Evolutionary conservation across 35 echinoderm and acorn worm species (phyloP).

Genomic region (Apostichopus californicus): DNA sequence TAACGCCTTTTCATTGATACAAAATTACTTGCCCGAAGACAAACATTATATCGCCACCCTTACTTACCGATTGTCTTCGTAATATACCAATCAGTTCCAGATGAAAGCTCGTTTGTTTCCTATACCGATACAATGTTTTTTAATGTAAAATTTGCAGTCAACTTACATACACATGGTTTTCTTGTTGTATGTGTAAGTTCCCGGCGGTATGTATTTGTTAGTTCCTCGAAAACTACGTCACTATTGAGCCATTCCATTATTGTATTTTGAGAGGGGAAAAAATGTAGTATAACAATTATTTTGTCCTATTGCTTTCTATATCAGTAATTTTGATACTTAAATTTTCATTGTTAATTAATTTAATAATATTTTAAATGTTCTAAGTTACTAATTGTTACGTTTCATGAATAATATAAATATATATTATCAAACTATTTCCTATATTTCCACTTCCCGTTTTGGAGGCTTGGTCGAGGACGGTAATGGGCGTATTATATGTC

Average conservation of each 20-base stretch:
- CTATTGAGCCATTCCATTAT: not conserved
- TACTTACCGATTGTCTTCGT: not conserved
- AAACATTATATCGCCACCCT: not conserved
- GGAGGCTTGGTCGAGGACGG: conserved; percentile 28
- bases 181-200: not conserved
- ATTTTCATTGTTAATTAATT: not conserved
- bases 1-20: not conserved
- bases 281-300: not conserved
- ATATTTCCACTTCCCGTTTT: not conserved
- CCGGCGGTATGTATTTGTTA: not conserved
- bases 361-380: not conserved
- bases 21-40: not conserved
- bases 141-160: not conserved
- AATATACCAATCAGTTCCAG: not conserved
- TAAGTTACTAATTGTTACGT: too few species aligned
- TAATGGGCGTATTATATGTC: conserved; percentile 25
- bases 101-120: not conserved
- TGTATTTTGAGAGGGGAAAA: not conserved
- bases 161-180: not conserved
- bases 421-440: not conserved
- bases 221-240: not conserved
- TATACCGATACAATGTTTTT: not conserved
- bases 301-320: not conserved
- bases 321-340: not conserved
- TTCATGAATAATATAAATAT: not conserved